phyloP scores from a whole-genome alignment of 2,797 vertebrate species.

The Phataginus tetradactyla region DNA sequence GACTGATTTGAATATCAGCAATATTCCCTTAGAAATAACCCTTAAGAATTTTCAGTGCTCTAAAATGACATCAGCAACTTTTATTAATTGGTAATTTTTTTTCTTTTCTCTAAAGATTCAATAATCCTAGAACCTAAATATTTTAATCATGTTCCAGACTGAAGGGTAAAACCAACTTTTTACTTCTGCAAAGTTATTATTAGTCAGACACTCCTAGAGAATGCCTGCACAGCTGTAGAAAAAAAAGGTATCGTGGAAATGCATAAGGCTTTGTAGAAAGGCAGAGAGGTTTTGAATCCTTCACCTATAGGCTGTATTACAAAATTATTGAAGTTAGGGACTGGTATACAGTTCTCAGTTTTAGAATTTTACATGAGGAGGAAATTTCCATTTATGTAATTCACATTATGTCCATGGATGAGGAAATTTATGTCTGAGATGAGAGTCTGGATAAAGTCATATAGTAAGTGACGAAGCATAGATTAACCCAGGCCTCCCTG shows the following conservation, averaged over 20 bases:
- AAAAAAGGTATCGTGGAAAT: too few relatives aligned
- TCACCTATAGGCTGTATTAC: constrained; percentile 42
- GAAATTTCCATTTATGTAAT: background rate
- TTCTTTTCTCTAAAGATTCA: constrained; percentile 63
- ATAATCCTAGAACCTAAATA: constrained; percentile 59
- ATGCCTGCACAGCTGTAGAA: background rate
- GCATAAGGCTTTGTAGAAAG: background rate
- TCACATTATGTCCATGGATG: fast-evolving
- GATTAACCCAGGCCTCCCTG: background rate
- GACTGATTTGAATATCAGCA: background rate
- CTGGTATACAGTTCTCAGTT: background rate
- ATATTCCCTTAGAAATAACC: constrained; percentile 26
- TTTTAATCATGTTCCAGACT: constrained; percentile 66
- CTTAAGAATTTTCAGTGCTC: constrained; percentile 25
- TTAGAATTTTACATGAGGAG: background rate
- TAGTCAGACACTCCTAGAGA: constrained; percentile 41
- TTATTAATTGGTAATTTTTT: constrained; percentile 44
- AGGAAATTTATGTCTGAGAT: background rate
- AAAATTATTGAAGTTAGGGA: background rate
- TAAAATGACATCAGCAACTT: constrained; percentile 65
- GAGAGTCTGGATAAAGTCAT: background rate
- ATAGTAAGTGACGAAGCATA: background rate
- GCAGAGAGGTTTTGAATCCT: background rate
- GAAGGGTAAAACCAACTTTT: constrained; percentile 60
- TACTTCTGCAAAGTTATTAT: constrained; percentile 68